These are phyloP conservation scores for Zosterops hypoxanthus DNA, from an alignment of 2,113 vertebrate species.

Conservation along the genomic window DNA sequence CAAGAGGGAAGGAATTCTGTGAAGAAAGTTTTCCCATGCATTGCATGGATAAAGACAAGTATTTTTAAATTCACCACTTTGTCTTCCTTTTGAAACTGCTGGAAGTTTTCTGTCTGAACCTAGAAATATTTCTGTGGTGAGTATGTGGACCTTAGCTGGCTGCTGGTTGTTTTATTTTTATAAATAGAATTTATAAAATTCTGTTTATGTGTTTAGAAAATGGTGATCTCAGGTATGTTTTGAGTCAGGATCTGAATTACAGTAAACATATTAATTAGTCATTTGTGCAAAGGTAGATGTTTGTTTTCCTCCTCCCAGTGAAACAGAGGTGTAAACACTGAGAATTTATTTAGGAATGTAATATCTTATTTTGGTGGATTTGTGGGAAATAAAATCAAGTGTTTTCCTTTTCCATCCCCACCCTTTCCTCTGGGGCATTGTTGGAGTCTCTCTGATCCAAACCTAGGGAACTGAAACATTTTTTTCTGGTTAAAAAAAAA, in stretches of 20 bases:
- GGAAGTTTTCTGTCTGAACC: not conserved
- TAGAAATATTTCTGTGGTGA: not conserved
- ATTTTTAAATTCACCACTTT: not conserved
- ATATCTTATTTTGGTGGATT: not conserved
- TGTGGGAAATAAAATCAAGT: not conserved
- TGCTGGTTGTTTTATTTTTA: not conserved
- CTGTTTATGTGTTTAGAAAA: not conserved
- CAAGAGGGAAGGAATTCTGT: not conserved
- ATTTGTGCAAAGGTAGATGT: not conserved
- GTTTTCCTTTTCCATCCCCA: slow-evolving; percentile 21
- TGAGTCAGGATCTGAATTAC: not conserved
- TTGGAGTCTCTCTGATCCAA: not conserved
- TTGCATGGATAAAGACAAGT: not conserved
- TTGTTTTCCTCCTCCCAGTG: not conserved
- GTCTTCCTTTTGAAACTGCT: not conserved
- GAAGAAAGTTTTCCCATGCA: not conserved
- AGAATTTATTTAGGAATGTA: not conserved
- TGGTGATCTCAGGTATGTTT: not conserved
- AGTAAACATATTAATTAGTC: not conserved
- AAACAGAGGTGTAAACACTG: not conserved
- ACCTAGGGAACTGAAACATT: not conserved
- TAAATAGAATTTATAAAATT: not conserved
- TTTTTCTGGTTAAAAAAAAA: not conserved
- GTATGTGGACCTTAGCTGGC: not conserved
- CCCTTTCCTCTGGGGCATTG: slow-evolving; percentile 30